A percentile compares a stretch with the other conserved stretches of the same genome.
phyloP scores from a whole-genome alignment of 2,888 invertebrate species.

The Pelosia muscerda region DNA sequence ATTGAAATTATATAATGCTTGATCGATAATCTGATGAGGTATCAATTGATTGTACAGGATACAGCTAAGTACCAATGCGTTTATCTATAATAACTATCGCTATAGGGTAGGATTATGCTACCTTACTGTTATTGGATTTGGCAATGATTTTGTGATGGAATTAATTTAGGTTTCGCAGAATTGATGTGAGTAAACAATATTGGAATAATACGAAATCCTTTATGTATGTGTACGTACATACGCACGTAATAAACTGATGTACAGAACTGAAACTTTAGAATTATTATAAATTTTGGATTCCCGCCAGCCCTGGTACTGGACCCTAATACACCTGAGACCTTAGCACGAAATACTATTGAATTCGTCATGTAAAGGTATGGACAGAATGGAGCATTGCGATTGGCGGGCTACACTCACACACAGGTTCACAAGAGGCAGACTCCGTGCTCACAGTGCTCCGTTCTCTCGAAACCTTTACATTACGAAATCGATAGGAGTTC shows the following conservation, averaged over 20 bases:
- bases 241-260: not conserved
- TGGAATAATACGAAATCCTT: not conserved
- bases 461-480: no score
- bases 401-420: no score
- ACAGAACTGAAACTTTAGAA: not conserved
- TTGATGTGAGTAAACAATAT: not conserved
- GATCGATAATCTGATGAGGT: constrained; percentile 62
- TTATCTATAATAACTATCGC: constrained; percentile 5
- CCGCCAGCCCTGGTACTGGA: no score
- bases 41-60: constrained; percentile 41
- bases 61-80: constrained; percentile 19
- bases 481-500: no score
- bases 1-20: constrained; percentile 71
- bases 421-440: no score
- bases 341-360: no score
- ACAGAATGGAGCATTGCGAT: no score
- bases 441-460: no score
- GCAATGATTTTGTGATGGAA: not conserved
- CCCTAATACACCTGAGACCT: no score
- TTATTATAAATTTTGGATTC: not conserved
- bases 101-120: not conserved
- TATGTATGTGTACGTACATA: not conserved
- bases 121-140: constrained; percentile 1
- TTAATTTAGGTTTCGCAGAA: not conserved
- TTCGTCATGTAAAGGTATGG: no score